phyloP scores from a whole-genome alignment of 2,113 vertebrate species.

The Sapayoa aenigma region DNA sequence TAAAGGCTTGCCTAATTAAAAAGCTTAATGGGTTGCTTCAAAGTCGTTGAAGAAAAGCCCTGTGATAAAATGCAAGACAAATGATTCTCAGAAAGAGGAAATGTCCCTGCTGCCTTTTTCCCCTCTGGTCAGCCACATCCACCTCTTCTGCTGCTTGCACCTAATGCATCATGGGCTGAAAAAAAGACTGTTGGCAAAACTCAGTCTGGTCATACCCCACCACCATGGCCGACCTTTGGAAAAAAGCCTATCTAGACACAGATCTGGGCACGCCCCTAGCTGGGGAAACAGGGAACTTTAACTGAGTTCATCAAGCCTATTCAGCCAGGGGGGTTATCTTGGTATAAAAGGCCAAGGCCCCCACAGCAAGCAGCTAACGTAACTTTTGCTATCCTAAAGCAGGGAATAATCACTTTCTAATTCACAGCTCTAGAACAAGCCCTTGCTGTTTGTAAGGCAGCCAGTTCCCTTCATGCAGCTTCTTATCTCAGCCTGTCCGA shows the following conservation, averaged over 20 bases:
- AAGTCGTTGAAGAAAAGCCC: neutral
- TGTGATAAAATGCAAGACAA: neutral
- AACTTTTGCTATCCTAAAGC: neutral
- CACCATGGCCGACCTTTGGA: accelerated
- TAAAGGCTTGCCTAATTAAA: neutral
- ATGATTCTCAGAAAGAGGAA: neutral
- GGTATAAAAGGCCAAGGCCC: neutral
- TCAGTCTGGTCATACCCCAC: neutral
- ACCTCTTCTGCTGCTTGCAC: neutral
- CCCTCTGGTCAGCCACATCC: neutral
- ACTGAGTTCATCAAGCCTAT: neutral
- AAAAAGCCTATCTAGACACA: neutral
- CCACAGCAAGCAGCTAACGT: neutral
- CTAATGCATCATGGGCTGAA: neutral
- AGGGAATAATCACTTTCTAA: neutral
- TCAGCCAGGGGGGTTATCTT: neutral
- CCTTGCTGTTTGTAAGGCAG: neutral
- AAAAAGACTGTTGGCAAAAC: neutral
- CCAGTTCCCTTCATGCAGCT: neutral
- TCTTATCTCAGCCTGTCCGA: neutral
- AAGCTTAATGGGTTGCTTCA: neutral
- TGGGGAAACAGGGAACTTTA: neutral
- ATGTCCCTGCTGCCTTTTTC: neutral
- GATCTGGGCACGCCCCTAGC: neutral
- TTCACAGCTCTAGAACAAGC: neutral